Conservation (phyloP, 92 coral and sea anemone species). For the Umimayanthus chanpuru region DNA sequence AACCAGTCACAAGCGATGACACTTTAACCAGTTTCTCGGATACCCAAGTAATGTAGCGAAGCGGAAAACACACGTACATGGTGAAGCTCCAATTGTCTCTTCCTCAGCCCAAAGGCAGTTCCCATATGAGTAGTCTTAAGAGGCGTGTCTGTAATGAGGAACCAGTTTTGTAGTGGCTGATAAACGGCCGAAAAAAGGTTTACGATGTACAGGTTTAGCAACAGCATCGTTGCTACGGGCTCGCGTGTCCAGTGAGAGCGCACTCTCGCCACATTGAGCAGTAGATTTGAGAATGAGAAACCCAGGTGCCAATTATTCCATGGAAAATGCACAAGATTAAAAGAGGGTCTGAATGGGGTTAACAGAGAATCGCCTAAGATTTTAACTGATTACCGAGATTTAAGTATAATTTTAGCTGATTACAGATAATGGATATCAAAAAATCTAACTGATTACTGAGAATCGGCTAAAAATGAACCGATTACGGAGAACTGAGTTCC, state of each 20-base stretch:
- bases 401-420: too few species aligned
- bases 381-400: too few species aligned
- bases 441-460: too few species aligned
- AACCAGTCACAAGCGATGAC: background rate
- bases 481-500: too few species aligned
- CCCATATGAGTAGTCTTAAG: background rate
- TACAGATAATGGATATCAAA: too few species aligned
- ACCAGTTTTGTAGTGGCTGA: constrained; percentile 6
- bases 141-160: background rate
- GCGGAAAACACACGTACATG: constrained; percentile 7
- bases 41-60: constrained; percentile 10
- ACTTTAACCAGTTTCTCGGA: constrained; percentile 9
- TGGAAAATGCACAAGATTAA: background rate
- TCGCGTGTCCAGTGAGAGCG: background rate
- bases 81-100: background rate
- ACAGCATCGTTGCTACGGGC: background rate
- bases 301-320: background rate
- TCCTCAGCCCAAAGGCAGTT: background rate
- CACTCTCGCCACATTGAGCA: background rate
- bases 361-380: too few species aligned
- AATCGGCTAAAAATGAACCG: too few species aligned
- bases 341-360: too few species aligned
- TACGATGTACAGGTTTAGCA: background rate
- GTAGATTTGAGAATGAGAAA: background rate
- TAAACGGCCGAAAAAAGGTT: background rate